Evolutionary conservation across 2,888 invertebrate genomes (phyloP), one percentile per base, ranked within the genome.

Genomic region (Mamestra brassicae): DNA sequence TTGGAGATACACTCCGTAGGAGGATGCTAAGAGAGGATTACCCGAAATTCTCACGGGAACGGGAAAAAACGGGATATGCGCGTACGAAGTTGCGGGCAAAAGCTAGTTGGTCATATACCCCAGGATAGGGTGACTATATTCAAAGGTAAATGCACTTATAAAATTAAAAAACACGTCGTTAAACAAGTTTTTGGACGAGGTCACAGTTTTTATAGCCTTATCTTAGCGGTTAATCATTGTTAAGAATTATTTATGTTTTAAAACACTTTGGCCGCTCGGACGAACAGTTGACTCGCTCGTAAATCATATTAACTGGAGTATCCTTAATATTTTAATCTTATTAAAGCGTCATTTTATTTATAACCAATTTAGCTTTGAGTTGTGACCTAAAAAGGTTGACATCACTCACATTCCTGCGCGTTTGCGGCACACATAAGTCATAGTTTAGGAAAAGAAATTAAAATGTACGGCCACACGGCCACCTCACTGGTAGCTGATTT

Each of bases 401-500:
- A 87, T 80, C 82, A 86, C 76, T 73, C 72, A 87, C 90, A 92
- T 92, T 86, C 90, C 88, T 80, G 82, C 83, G 84, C 89, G 90
- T 90, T 80, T 83, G 68, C 71, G 89, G 85, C 91, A 90, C 85
- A 90, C 88, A 90, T 89, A 91, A 88, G 85, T 89, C 86, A 89
- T 89, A 86, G 87, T 87, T 87, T 82, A 84, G 86, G 84, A 90
- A 91, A 90, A 89, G 69, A 86, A 87, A 90, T 93, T 91, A 89
- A 89, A 90, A 93, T 91, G 90, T 90, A 91, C 73, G 85, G 85
- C 90, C 76, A 84, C 86, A 84, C 89, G 74, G 86, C 89, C 87
- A 89, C 90, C 88, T 87, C 89, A 88, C 89, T 81, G 84, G 90
- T 91, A 91, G 92, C 89, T 90, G 89, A 92, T 93, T 94, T 89